Conservation (phyloP, 2,888 invertebrate species). For the Macropis europaea region DNA sequence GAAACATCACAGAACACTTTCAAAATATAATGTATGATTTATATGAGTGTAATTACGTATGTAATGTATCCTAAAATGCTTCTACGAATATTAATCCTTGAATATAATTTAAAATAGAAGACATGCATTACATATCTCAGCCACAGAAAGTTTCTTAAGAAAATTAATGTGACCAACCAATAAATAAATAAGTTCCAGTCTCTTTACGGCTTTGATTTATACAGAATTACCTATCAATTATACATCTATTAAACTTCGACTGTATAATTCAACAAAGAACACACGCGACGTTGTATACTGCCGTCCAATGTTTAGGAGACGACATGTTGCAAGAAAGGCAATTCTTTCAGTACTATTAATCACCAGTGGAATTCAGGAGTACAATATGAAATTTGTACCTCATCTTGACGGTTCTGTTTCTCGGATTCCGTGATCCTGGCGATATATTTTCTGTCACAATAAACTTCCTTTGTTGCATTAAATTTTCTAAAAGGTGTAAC, state of each 20-base stretch:
- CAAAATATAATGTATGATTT: conserved; percentile 23
- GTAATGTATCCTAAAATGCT: neutral
- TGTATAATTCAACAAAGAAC: conserved; percentile 67
- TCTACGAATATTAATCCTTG: conserved; percentile 10
- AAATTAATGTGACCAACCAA: conserved; percentile 13
- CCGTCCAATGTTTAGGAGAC: conserved; percentile 49
- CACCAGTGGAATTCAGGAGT: conserved; percentile 52
- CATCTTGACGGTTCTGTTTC: conserved; percentile 58
- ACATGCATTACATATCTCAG: conserved; percentile 17
- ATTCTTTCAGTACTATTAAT: conserved; percentile 61
- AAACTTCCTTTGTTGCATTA: conserved; percentile 52
- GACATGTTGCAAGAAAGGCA: conserved; percentile 71
- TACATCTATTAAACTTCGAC: conserved; percentile 66
- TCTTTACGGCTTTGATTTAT: conserved; percentile 70
- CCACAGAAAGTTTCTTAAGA: conserved; percentile 4
- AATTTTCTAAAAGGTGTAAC: conserved; percentile 73
- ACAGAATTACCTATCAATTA: conserved; percentile 57
- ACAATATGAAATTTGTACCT: conserved; percentile 65
- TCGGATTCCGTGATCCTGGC: conserved; percentile 51
- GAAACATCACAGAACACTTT: conserved; percentile 32
- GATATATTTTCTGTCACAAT: conserved; percentile 47
- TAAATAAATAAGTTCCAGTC: conserved; percentile 64
- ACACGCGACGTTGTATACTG: conserved; percentile 58
- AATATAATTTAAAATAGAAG: conserved; percentile 17
- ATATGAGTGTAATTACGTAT: conserved; percentile 1